These are phyloP conservation scores for Pseudochirops cupreus DNA, from an alignment of 2,797 vertebrate genomes.

Conservation along the genomic window DNA sequence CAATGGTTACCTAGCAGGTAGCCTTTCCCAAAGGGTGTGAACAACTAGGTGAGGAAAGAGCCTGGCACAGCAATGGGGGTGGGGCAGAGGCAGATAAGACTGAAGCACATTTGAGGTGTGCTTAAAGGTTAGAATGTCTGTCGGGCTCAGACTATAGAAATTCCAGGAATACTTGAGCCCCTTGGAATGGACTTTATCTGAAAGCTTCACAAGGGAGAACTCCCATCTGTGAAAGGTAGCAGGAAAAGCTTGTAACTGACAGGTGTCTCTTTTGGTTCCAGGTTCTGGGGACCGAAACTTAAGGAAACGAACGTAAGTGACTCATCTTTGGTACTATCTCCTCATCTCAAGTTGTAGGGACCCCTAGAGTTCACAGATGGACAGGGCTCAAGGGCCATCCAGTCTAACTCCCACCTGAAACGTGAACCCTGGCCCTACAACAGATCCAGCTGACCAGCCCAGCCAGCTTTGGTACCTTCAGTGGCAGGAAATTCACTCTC, in stretches of 20 bases:
- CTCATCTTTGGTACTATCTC: background rate
- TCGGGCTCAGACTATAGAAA: background rate
- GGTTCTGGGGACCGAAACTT: conserved; percentile 77
- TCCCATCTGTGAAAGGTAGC: background rate
- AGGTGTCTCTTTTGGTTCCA: conserved; percentile 60
- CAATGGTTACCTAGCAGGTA: background rate
- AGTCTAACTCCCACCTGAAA: background rate
- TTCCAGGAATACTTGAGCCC: background rate
- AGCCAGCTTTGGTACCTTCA: background rate
- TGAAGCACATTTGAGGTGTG: background rate
- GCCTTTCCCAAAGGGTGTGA: background rate
- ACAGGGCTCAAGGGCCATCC: background rate
- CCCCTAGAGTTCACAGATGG: background rate
- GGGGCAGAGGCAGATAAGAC: background rate
- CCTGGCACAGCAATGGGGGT: background rate
- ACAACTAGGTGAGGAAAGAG: background rate
- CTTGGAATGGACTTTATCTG: background rate
- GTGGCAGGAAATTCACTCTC: background rate
- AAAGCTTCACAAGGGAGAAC: background rate
- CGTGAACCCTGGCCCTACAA: background rate
- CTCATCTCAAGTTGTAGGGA: background rate
- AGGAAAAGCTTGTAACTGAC: background rate
- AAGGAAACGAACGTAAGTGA: conserved; percentile 86
- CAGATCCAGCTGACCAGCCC: background rate
- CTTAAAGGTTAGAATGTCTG: background rate